These are phyloP conservation scores for Agrotis exclamationis DNA, from an alignment of 2,888 invertebrate species.

Conservation along the genomic window DNA sequence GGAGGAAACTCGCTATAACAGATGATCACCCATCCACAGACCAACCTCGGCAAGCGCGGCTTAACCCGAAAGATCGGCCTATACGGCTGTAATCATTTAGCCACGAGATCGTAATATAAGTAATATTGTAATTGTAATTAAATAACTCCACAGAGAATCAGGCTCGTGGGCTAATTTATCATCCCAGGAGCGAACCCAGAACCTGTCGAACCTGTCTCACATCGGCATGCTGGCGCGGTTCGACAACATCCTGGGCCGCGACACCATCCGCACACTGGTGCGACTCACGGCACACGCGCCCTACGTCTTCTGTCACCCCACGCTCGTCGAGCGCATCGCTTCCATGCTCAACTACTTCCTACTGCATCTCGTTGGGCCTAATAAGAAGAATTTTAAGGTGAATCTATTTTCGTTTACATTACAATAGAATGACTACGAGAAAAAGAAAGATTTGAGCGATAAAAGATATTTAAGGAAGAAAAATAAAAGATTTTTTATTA, in stretches of 20 bases:
- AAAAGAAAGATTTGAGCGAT: no score
- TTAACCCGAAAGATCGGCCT: no score
- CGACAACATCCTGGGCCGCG: conserved; percentile 97
- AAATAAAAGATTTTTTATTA: no score
- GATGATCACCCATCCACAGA: no score
- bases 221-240: conserved; percentile 96
- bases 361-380: conserved; percentile 97
- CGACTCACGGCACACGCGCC: conserved; percentile 94
- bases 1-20: no score
- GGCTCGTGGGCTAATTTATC: conserved; percentile 95
- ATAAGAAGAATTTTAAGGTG: conserved; percentile 97
- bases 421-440: no score
- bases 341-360: conserved; percentile 99
- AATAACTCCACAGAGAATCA: conserved; percentile 89
- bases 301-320: conserved; percentile 96
- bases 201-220: conserved; percentile 93
- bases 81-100: no score
- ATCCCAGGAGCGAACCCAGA: conserved; percentile 94
- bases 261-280: conserved; percentile 96
- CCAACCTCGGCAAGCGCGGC: no score
- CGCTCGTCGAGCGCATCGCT: conserved; percentile 97
- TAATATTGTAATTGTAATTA: no score
- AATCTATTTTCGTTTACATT: not conserved
- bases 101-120: no score
- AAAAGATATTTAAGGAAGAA: no score